Evolutionary conservation across 1,140 invertebrate genomes (phyloP).

Genomic region (Drosophila pachea): DNA sequence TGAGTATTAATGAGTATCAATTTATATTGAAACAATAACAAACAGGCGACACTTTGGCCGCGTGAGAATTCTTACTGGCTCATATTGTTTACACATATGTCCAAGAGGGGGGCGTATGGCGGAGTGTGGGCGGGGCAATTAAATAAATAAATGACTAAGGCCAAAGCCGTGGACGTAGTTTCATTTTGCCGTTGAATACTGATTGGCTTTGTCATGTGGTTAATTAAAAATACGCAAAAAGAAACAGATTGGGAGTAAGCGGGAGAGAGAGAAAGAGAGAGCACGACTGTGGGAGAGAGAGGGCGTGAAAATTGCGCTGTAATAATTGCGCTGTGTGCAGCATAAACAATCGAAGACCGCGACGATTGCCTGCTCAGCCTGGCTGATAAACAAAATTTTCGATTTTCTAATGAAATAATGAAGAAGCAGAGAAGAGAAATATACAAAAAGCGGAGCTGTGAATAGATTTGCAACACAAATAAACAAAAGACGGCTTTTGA

Average conservation of each 20-base stretch:
- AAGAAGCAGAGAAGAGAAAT: conserved; percentile 11
- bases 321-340: conserved; percentile 50
- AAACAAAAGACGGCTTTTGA: conserved; percentile 46
- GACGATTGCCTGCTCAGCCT: conserved; percentile 1
- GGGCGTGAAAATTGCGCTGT: conserved; percentile 48
- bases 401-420: conserved; percentile 64
- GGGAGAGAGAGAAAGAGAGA: not conserved
- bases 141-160: conserved; percentile 36
- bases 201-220: conserved; percentile 37
- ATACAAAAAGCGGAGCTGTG: conserved; percentile 40
- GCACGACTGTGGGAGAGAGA: not conserved
- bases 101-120: not conserved
- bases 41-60: conserved; percentile 10
- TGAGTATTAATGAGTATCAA: conserved; percentile 58
- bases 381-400: conserved; percentile 43
- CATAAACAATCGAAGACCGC: conserved; percentile 57
- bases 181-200: conserved; percentile 13
- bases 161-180: conserved; percentile 12
- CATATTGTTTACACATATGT: conserved; percentile 40
- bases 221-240: conserved; percentile 37
- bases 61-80: conserved; percentile 13
- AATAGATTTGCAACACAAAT: conserved; percentile 75
- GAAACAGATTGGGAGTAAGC: conserved; percentile 7
- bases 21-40: conserved; percentile 52
- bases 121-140: not conserved